Conservation (phyloP, 92 coral and sea anemone species). For the Porites rus region DNA sequence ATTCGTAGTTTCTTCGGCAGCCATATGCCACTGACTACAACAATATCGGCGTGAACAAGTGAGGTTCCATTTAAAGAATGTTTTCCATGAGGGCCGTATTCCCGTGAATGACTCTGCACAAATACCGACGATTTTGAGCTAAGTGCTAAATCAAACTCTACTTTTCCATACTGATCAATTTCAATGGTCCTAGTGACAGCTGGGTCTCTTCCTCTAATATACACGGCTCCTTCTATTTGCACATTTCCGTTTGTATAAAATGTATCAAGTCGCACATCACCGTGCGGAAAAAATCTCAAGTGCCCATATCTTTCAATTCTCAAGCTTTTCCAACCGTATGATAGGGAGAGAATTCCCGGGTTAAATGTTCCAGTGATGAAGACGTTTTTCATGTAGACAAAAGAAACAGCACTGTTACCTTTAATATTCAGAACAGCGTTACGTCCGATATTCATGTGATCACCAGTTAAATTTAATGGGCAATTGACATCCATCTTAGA, state of each 20-base stretch:
- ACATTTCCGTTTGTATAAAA: conserved; percentile 73
- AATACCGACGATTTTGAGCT: conserved; percentile 31
- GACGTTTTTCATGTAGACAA: conserved; percentile 71
- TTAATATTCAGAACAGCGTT: conserved; percentile 60
- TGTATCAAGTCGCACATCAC: conserved; percentile 60
- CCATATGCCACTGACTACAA: conserved; percentile 71
- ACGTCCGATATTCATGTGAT: conserved; percentile 47
- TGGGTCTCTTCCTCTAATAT: conserved; percentile 68
- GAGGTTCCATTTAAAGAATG: conserved; percentile 66
- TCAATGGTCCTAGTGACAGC: conserved; percentile 70
- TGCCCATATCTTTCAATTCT: conserved; percentile 65
- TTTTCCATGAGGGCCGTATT: conserved; percentile 26
- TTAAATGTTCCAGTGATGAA: conserved; percentile 69
- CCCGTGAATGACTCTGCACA: conserved; percentile 14
- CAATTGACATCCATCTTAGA: conserved; percentile 72
- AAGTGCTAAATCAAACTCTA: conserved; percentile 54
- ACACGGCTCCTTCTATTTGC: conserved; percentile 68
- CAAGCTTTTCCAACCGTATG: conserved; percentile 74
- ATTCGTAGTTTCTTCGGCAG: conserved; percentile 66
- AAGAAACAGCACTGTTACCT: conserved; percentile 58
- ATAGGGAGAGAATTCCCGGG: conserved; percentile 72
- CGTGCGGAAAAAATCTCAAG: conserved; percentile 60
- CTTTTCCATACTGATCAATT: conserved; percentile 54
- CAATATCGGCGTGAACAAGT: conserved; percentile 69
- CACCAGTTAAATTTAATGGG: conserved; percentile 66